These are phyloP conservation scores for Macrostomum cliftonense DNA, from an alignment of 2,888 invertebrate species.

Conservation along the genomic window DNA sequence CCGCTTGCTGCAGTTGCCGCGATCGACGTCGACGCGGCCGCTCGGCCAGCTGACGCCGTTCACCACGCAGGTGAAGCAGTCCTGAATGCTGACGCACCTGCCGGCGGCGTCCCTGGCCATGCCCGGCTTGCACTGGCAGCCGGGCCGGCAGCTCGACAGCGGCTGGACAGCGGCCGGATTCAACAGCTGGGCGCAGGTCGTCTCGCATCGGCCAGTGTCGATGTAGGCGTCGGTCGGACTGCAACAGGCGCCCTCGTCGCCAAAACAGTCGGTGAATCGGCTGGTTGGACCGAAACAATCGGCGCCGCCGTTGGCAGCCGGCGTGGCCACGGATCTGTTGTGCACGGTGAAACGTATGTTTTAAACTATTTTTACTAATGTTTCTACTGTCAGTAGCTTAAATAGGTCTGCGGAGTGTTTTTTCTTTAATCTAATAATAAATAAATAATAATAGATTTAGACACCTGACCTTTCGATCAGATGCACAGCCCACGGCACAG, in stretches of 20 bases:
- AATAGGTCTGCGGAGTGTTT: no score
- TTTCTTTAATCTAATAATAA: no score
- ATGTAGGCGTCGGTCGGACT: not conserved
- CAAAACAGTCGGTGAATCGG: not conserved
- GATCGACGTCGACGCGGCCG: not conserved
- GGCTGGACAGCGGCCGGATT: not conserved
- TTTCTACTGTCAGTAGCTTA: no score
- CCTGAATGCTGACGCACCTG: conserved; percentile 1
- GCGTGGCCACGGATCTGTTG: not conserved
- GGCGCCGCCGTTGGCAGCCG: conserved; percentile 2
- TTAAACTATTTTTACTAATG: no score
- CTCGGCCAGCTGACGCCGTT: conserved; percentile 4
- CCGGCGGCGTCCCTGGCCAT: conserved; percentile 41
- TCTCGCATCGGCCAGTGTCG: conserved; percentile 3
- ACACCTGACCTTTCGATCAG: no score
- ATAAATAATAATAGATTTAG: no score
- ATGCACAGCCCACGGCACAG: no score
- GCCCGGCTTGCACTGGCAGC: conserved; percentile 52
- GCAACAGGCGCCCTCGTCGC: not conserved
- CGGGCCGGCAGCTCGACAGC: not conserved
- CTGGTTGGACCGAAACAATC: conserved; percentile 1
- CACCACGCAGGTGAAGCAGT: conserved; percentile 2
- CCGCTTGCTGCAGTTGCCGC: not conserved
- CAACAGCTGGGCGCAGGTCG: conserved; percentile 5
- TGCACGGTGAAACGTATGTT: no score